phyloP scores from a whole-genome alignment of 30 jellyfish, hydroid and myxozoan species.

The Chrysaora quinquecirrha region DNA sequence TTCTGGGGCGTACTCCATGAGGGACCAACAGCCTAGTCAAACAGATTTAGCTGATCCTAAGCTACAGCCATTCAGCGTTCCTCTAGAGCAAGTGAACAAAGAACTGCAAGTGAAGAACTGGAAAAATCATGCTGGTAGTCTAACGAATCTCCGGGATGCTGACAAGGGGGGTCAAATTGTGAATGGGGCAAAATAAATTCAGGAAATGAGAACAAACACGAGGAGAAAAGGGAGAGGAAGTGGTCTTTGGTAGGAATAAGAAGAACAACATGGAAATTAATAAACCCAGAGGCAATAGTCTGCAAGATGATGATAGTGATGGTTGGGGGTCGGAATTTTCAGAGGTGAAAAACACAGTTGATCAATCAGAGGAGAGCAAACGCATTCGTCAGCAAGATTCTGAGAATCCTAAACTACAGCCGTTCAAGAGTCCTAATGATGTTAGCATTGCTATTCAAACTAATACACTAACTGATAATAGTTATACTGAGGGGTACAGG shows the following conservation, averaged over 20 bases:
- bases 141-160: not conserved
- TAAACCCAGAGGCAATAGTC: not conserved
- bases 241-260: not conserved
- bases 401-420: conserved; percentile 37
- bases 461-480: not conserved
- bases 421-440: not conserved
- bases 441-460: not conserved
- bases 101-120: conserved; percentile 4
- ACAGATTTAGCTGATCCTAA: conserved; percentile 68
- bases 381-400: not conserved
- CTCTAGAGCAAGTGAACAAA: conserved; percentile 25
- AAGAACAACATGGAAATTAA: not conserved
- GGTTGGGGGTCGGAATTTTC: conserved; percentile 78
- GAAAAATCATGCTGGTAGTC: not conserved
- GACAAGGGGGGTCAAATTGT: not conserved
- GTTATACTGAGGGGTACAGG: not conserved
- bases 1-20: conserved; percentile 44
- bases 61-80: conserved; percentile 65
- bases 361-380: not conserved
- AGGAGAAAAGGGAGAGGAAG: not conserved
- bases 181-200: not conserved
- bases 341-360: conserved; percentile 9
- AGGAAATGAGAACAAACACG: not conserved
- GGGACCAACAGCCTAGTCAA: not conserved
- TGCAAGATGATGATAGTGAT: conserved; percentile 27